Conservation (phyloP, 2,888 invertebrate genomes). For the Tortricodes alternella region DNA sequence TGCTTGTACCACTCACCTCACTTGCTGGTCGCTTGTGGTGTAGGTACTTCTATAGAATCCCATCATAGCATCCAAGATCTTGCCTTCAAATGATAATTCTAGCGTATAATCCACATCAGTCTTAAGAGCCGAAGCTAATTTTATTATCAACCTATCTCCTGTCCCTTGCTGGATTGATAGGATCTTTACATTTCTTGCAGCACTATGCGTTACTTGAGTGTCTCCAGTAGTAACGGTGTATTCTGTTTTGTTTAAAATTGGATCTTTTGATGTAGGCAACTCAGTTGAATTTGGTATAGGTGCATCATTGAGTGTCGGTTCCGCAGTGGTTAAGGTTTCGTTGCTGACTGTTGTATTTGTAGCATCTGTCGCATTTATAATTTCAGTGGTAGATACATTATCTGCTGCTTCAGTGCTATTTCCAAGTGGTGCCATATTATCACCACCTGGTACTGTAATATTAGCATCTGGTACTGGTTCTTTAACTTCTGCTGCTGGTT, state of each 20-base stretch:
- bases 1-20: constrained; percentile 65
- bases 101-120: constrained; percentile 79
- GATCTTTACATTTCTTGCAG: constrained; percentile 61
- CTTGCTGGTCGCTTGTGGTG: constrained; percentile 63
- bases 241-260: constrained; percentile 33
- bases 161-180: constrained; percentile 53
- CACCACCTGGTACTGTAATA: constrained; percentile 21
- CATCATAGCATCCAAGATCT: constrained; percentile 82
- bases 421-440: constrained; percentile 24
- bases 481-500: too few species aligned
- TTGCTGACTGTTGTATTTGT: not conserved
- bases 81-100: constrained; percentile 79
- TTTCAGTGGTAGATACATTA: not conserved
- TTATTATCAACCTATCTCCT: constrained; percentile 64
- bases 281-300: constrained; percentile 35
- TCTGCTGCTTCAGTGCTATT: constrained; percentile 7
- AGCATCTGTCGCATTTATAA: not conserved
- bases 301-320: constrained; percentile 28
- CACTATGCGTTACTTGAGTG: constrained; percentile 68
- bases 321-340: not conserved
- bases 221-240: constrained; percentile 37
- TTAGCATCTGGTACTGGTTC: constrained; percentile 25
- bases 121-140: constrained; percentile 63
- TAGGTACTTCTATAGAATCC: constrained; percentile 88
- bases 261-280: constrained; percentile 30